phyloP scores from a whole-genome alignment of 2,113 vertebrate species.

The Urocitellus parryii region DNA sequence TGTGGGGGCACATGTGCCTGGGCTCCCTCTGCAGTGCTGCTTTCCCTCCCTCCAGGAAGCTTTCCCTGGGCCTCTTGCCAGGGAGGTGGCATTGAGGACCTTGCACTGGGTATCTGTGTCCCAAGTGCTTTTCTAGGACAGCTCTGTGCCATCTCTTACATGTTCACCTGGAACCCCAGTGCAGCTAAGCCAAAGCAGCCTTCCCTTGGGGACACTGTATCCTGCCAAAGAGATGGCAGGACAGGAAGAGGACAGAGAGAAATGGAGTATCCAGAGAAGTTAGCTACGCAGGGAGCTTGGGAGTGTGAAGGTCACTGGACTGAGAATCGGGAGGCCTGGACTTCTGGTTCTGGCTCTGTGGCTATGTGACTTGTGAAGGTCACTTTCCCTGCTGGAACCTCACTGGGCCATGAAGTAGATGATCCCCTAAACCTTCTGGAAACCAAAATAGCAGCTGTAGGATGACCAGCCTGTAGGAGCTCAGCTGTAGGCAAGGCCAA shows the following conservation, averaged over 20 bases:
- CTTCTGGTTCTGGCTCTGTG: background rate
- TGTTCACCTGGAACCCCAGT: background rate
- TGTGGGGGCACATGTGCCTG: background rate
- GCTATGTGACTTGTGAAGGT: background rate
- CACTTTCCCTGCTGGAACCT: background rate
- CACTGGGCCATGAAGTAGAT: background rate
- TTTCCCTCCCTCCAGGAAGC: background rate
- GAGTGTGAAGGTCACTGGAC: fast-evolving
- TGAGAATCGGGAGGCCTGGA: background rate
- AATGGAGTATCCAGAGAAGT: background rate
- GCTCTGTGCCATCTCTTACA: background rate
- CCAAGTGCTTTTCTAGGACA: background rate
- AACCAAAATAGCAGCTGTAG: background rate
- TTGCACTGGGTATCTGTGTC: background rate
- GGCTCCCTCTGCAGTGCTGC: background rate
- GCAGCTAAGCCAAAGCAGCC: background rate
- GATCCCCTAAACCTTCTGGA: background rate
- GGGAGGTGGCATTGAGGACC: background rate
- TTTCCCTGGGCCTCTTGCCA: background rate
- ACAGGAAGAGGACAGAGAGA: too few species aligned
- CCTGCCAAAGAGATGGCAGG: background rate
- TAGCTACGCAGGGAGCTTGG: background rate
- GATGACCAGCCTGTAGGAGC: background rate
- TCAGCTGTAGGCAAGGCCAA: background rate
- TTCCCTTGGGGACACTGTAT: background rate